These are phyloP conservation scores for Molossus alvarezi DNA, from an alignment of 2,797 vertebrate species.

Conservation along the genomic window DNA sequence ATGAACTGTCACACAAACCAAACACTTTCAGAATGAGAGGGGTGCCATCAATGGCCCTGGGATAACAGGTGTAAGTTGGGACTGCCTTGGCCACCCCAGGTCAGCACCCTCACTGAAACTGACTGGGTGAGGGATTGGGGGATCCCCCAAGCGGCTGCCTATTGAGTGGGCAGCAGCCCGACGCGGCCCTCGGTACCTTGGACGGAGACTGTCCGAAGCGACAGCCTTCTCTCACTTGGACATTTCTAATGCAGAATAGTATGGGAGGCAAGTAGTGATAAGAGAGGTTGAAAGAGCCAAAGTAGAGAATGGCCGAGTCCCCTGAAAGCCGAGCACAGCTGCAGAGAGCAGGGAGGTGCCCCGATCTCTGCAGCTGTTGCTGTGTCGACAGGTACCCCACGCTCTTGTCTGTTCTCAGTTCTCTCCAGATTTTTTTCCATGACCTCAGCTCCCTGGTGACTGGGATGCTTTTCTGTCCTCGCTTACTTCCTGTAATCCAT, in stretches of 20 bases:
- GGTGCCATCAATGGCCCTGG: background rate
- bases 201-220: background rate
- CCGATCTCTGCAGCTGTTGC: background rate
- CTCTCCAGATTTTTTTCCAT: background rate
- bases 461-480: background rate
- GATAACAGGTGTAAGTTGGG: background rate
- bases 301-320: background rate
- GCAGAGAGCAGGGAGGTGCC: background rate
- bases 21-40: constrained; percentile 33
- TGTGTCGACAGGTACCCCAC: background rate
- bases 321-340: background rate
- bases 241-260: background rate
- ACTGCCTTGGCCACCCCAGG: background rate
- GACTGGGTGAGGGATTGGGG: background rate
- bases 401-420: background rate
- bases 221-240: background rate
- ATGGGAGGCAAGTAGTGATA: background rate
- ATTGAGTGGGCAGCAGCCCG: background rate
- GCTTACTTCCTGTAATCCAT: background rate
- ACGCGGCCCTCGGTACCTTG: background rate
- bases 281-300: background rate
- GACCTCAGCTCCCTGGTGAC: background rate
- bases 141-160: background rate
- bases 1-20: constrained; percentile 45
- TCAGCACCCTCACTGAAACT: background rate